Conservation (phyloP, 2,113 vertebrate genomes). For the Lepisosteus oculatus region DNA sequence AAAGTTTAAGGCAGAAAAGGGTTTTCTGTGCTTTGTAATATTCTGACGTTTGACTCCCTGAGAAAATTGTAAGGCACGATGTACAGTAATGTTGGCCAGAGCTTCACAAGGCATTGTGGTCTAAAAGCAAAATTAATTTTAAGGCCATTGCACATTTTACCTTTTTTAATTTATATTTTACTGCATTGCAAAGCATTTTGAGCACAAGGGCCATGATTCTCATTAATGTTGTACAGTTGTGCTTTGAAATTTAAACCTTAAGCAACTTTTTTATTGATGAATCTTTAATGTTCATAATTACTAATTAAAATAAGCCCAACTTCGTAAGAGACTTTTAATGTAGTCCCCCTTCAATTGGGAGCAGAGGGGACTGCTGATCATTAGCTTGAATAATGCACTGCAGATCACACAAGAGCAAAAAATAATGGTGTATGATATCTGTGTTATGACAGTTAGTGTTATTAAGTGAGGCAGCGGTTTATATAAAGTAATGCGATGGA, state of each 20-base stretch:
- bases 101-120: slow-evolving; percentile 43
- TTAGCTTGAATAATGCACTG: slow-evolving; percentile 77
- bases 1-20: too few relatives aligned
- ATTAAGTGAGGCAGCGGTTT: slow-evolving; percentile 59
- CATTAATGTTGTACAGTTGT: slow-evolving; percentile 71
- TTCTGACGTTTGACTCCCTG: too few relatives aligned
- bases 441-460: slow-evolving; percentile 63
- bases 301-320: slow-evolving; percentile 91
- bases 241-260: slow-evolving; percentile 89
- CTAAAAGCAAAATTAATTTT: slow-evolving; percentile 39
- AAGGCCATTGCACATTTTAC: slow-evolving; percentile 16
- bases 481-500: slow-evolving; percentile 35
- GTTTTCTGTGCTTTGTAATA: too few relatives aligned
- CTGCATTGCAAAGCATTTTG: slow-evolving; percentile 41
- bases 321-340: slow-evolving; percentile 90
- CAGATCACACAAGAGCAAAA: slow-evolving; percentile 50
- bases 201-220: slow-evolving; percentile 72
- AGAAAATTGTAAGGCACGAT: too few relatives aligned
- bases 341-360: slow-evolving; percentile 80
- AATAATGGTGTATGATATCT: slow-evolving; percentile 73
- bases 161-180: slow-evolving; percentile 13
- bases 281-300: slow-evolving; percentile 97
- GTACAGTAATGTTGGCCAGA: slow-evolving; percentile 25
- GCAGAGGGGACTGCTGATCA: slow-evolving; percentile 82
- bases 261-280: slow-evolving; percentile 88